Base-by-base conservation (phyloP, 2,888 invertebrate species). In the Gortyna flavago region DNA sequence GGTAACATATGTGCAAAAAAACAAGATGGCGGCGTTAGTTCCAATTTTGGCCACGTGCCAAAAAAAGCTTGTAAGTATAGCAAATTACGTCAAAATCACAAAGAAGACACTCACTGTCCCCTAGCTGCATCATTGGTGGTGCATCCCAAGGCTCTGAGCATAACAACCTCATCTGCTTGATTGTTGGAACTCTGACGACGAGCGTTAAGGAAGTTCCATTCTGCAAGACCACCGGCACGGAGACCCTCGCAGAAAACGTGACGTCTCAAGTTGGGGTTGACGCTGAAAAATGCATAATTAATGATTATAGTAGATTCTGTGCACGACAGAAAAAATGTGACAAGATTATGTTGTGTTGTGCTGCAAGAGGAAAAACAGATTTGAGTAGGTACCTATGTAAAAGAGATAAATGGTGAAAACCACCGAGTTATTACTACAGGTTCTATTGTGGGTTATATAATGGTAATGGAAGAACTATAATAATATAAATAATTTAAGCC, bases 181-280 rank as follows among this genome's bases (percentile, higher is more conserved):
- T 96, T 96, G 87, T 96, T 96, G 32, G 95, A 94, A 13, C 54
- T 77, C 2, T 84, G 79, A n/a, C 92, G 88, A 2, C 93, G 91
- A 16, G 91, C 84, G 72, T 92, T 87, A n/a, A 97, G 93, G 91
- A 97, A 97, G 35, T 96, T 91, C 98, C 98, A 98, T 77, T 97
- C 98, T 0, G 93, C 93, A n/a, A 95, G 92, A 0, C 94, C 96
- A 2, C 98, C 98, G 29, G 97, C 89, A 13, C 94, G 95, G 0
- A 98, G 94, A n/a, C 97, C 98, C 21, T 96, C 93, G 90, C 98
- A 98, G 91, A 97, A 98, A 1, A 97, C 97, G 18, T 97, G 96
- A 0, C 97, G 93, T 84, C 97, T 97, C 66, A 97, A 89, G 86
- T 98, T 97, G 0, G 97, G 97, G 79, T 97, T 96, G 21, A 98